Percentiles rank a stretch among this genome's conserved stretches.
phyloP scores from a whole-genome alignment of 2,113 vertebrate species.

The Etia nguti region DNA sequence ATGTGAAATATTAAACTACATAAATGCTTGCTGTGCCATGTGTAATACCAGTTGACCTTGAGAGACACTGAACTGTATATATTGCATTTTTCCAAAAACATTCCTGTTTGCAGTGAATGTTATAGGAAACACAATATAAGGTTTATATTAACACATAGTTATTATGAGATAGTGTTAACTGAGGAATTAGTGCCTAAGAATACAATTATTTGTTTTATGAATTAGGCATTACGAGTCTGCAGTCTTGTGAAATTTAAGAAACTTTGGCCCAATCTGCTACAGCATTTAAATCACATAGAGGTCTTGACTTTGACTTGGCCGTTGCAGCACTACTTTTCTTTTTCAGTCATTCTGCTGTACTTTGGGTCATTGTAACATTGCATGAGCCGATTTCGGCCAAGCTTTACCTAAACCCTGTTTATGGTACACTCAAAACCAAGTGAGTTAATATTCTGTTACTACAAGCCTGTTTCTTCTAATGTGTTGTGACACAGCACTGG shows the following conservation, averaged over 20 bases:
- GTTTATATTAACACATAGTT: background rate
- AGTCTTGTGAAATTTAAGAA: background rate
- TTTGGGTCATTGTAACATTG: background rate
- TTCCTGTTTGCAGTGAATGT: background rate
- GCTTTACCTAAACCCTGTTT: no score
- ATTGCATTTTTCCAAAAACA: background rate
- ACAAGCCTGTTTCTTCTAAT: background rate
- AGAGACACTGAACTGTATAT: background rate
- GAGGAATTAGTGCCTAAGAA: background rate
- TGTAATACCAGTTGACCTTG: background rate
- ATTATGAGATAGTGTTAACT: background rate
- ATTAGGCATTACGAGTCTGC: background rate
- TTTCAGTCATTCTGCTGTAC: background rate
- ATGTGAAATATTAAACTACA: background rate
- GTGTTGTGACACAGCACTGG: background rate
- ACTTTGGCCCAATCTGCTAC: background rate
- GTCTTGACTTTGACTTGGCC: background rate
- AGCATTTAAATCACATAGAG: background rate
- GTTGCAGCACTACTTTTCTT: background rate
- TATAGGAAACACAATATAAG: background rate
- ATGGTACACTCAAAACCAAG: background rate
- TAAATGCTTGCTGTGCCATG: background rate
- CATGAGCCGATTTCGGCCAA: fast-evolving
- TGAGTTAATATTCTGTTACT: background rate
- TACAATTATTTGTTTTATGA: background rate